Percentiles rank a stretch among this genome's conserved stretches.
phyloP scores from a whole-genome alignment of 1,140 invertebrate genomes.

The Oedothorax gibbosus region DNA sequence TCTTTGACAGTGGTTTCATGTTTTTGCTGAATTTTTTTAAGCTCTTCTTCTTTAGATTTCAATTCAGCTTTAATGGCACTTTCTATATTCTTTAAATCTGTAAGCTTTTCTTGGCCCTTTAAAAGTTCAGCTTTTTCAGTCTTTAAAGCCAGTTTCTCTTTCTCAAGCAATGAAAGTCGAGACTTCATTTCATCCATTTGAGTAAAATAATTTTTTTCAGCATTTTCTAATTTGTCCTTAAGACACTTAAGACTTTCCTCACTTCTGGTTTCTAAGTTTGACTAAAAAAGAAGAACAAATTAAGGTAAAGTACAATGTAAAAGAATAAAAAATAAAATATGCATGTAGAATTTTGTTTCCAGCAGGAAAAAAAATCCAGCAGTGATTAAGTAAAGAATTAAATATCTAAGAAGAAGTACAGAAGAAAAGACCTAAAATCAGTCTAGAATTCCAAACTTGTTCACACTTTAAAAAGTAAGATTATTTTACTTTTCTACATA shows the following conservation, averaged over 20 bases:
- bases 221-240: constrained; percentile 46
- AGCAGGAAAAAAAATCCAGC: no score
- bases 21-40: constrained; percentile 23
- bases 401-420: no score
- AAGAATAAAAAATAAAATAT: no score
- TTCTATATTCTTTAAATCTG: constrained; percentile 21
- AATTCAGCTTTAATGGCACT: constrained; percentile 47
- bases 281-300: constrained; percentile 23
- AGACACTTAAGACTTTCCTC: constrained; percentile 43
- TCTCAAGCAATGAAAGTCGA: constrained; percentile 2
- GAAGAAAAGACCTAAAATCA: no score
- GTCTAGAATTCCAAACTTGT: no score
- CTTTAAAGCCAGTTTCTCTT: constrained; percentile 10
- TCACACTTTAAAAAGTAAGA: no score
- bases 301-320: background rate
- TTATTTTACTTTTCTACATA: no score
- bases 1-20: constrained; percentile 19
- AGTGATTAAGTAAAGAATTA: no score
- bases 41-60: constrained; percentile 50
- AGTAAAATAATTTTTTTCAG: constrained; percentile 42
- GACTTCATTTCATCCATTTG: constrained; percentile 45
- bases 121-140: constrained; percentile 16
- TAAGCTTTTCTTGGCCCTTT: constrained; percentile 17
- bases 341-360: no score
- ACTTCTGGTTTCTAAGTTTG: constrained; percentile 2